Base-by-base conservation (phyloP, 64 coral and sea anemone species). In the Montipora capricornis region DNA sequence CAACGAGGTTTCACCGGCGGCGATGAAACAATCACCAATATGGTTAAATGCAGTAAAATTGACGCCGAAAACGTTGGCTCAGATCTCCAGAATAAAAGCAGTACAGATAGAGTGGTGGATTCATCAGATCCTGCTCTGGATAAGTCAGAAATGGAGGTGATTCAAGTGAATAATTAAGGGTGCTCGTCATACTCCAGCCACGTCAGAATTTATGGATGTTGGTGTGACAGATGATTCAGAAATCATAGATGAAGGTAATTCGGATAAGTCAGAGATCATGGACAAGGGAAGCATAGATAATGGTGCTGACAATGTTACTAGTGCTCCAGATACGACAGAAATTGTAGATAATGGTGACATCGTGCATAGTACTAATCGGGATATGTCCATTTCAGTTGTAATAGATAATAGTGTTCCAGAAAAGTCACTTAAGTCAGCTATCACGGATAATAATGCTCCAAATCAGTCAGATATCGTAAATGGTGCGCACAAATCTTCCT, bases 341-440 rank as follows among this genome's bases (percentile, higher is more conserved):
- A 74, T 76, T 62, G 3, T 48, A 73, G 77, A 91, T 73, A 75
- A 55, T 75, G 73, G 53, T 49, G 77, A 79, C 13, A 49, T 51
- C 47, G 49, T 51, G 47, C 46, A 79, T 79, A 79, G 47, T 79
- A 19, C 77, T 52, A n/a, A 79, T 79, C 46, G 77, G 77, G 77
- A 79, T 79, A 52, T 79, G 77, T 79, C 77, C 77, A 79, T 79
- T 79, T 79, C 77, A 79, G 77, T 79, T 79, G 47, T 49, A 47
- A 79, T 79, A 79, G 77, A 26, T 26, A 26, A 67, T 47, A 67
- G 82, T 71, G 68, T 71, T 86, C 68, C 60, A 15, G 82, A 68
- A 61, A 67, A 15, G 82, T 71, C 82, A 66, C 11, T 46, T 68
- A 67, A 69, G 82, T 73, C 82, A 67, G 68, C 16, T 68, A 86